Percentiles rank a stretch among this genome's conserved stretches.
Evolutionary conservation across 2,797 vertebrate species (phyloP).

Genomic region (Siniperca obscura): DNA sequence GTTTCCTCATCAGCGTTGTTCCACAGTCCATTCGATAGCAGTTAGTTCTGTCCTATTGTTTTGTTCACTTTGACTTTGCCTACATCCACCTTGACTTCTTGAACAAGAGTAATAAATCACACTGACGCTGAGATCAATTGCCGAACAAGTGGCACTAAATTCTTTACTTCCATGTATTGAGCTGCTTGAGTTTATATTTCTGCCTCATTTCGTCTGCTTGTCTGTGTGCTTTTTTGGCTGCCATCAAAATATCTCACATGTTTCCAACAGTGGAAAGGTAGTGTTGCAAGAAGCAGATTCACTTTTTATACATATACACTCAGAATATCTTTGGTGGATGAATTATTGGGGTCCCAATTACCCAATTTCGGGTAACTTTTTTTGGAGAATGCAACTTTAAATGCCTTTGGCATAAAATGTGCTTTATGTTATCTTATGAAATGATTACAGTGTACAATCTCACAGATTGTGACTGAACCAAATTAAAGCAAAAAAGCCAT

Average conservation of each 20-base stretch:
- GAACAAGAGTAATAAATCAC: constrained; percentile 60
- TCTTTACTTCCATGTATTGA: constrained; percentile 52
- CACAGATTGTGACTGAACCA: background rate
- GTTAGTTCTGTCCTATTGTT: constrained; percentile 24
- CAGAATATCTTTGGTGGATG: constrained; percentile 15
- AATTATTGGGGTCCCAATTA: constrained; percentile 17
- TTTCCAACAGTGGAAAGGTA: constrained; percentile 18
- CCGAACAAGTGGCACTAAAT: constrained; percentile 60
- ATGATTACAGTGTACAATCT: background rate
- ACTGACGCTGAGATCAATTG: constrained; percentile 56
- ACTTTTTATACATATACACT: constrained; percentile 17
- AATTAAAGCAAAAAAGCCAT: background rate
- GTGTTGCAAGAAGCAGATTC: constrained; percentile 10
- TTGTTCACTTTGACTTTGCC: constrained; percentile 56
- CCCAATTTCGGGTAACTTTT: background rate
- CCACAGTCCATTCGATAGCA: constrained; percentile 30
- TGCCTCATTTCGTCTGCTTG: constrained; percentile 16
- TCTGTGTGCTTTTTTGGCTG: background rate
- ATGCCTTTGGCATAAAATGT: background rate
- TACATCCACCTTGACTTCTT: constrained; percentile 66
- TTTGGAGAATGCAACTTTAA: background rate
- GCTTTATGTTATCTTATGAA: background rate
- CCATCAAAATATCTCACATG: constrained; percentile 15
- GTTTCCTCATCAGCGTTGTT: constrained; percentile 48
- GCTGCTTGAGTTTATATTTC: constrained; percentile 38